Base-by-base conservation (phyloP, 2,797 vertebrate species). In the Poecilia gillii region DNA sequence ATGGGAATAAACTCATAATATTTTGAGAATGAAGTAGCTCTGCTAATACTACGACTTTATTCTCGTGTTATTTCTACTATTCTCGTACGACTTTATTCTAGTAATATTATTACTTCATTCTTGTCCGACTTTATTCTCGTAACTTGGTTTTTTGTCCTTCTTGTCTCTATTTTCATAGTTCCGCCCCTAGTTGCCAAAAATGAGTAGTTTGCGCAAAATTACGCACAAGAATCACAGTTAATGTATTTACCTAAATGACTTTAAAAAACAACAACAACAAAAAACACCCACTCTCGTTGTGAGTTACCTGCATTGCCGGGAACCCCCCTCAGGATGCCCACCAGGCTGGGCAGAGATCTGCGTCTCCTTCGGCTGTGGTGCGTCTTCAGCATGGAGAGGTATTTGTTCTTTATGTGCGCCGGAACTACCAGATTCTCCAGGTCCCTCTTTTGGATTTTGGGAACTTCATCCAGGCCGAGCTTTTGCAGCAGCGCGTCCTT, bases 301-400 rank as follows among this genome's bases (percentile, higher is more conserved):
- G 41, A 43, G 2, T 91, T 95, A 98, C 97, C 97, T 95, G 97
- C 88, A 33, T 96, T 97, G 43, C 97, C 97, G 1, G 97, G 95
- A 84, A 97, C 96, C 4, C 96, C 97, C 83, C 96, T 96, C 84
- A 98, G 91, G 86, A 98, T 98, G 75, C 97, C 96, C 1, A 96
- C 96, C 86, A 98, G 89, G 85, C 97, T 98, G 0, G 97, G 97
- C 76, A 97, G 83, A 16, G 95, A 94, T 84, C 96, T 95, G 62
- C 94, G 95, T 81, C 87, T 95, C 81, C 95, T 95, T 79, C 95
- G 94, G 92, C 96, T 95, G 86, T 93, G 93, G 86, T 74, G 79
- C 71, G 92, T 92, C 85, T 96, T 96, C 90, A 97, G 90, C 97
- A 98, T 95, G 75, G 96, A 96, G 66, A 93, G 7, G 85, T 98